phyloP scores from a whole-genome alignment of 2,888 invertebrate species.

The Drosophila atripex region DNA sequence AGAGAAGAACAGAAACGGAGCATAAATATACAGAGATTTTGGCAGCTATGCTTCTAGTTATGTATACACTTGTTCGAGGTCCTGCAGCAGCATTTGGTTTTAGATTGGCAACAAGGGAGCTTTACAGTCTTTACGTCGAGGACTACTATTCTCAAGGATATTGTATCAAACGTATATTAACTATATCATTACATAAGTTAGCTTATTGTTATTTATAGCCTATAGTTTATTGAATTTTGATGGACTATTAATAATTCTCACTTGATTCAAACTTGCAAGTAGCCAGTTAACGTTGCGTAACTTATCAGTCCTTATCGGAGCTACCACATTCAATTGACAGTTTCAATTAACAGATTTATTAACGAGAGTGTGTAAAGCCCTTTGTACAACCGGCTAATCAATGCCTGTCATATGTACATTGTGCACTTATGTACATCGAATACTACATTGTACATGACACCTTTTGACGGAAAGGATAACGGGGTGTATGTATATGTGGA shows the following conservation, averaged over 20 bases:
- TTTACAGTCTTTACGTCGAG: not conserved
- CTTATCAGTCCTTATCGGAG: not conserved
- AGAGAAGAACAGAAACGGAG: conserved; percentile 66
- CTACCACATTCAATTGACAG: no score
- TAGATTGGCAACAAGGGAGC: no score
- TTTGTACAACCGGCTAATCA: conserved; percentile 12
- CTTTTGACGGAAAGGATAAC: not conserved
- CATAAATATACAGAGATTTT: conserved; percentile 66
- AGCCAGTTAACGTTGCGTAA: not conserved
- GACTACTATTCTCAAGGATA: not conserved
- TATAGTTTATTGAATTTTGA: not conserved
- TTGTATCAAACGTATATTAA: not conserved
- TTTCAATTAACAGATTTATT: not conserved
- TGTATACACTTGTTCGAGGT: not conserved
- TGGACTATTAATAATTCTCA: not conserved
- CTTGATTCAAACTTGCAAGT: not conserved
- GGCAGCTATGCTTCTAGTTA: conserved; percentile 17
- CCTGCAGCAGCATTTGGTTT: not conserved
- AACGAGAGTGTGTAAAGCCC: conserved; percentile 24
- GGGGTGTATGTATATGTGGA: not conserved
- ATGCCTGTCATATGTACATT: conserved; percentile 41
- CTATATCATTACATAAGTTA: not conserved
- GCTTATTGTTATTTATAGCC: no score
- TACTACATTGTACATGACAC: conserved; percentile 2
- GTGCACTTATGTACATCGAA: conserved; percentile 14